Evolutionary conservation across 2,113 vertebrate genomes (phyloP).

Genomic region (Silurus glanis): DNA sequence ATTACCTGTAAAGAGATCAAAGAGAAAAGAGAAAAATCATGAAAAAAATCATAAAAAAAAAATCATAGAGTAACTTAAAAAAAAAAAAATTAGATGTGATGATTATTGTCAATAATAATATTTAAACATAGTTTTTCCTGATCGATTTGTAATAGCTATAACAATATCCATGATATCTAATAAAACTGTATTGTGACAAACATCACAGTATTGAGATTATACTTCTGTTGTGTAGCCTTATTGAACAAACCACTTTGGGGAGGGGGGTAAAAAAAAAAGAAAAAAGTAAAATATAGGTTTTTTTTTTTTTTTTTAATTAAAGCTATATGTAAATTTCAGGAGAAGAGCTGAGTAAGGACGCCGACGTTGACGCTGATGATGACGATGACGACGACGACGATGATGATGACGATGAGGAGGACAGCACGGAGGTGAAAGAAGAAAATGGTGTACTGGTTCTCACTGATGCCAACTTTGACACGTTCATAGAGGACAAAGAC

Average conservation of each 20-base stretch:
- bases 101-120: background rate
- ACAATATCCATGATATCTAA: background rate
- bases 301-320: background rate
- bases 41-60: too few relatives aligned
- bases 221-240: background rate
- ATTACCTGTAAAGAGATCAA: background rate
- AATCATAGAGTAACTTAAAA: too few relatives aligned
- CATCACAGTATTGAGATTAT: background rate
- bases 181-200: background rate
- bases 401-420: constrained; percentile 63
- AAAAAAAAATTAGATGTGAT: too few relatives aligned
- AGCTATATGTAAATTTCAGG: constrained; percentile 42
- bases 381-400: constrained; percentile 64
- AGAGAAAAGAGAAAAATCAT: too few relatives aligned
- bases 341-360: constrained; percentile 52
- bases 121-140: background rate
- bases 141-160: background rate
- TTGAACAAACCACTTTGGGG: background rate
- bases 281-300: background rate
- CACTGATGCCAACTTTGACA: constrained; percentile 86
- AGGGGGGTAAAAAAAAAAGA: background rate
- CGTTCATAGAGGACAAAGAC: constrained; percentile 87
- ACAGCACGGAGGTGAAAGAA: constrained; percentile 84
- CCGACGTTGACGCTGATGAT: constrained; percentile 47
- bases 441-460: constrained; percentile 89